Evolutionary conservation across 30 jellyfish, hydroid and myxozoan species (phyloP), one percentile per base, ranked within the genome.

Genomic region (Pelagia noctiluca): DNA sequence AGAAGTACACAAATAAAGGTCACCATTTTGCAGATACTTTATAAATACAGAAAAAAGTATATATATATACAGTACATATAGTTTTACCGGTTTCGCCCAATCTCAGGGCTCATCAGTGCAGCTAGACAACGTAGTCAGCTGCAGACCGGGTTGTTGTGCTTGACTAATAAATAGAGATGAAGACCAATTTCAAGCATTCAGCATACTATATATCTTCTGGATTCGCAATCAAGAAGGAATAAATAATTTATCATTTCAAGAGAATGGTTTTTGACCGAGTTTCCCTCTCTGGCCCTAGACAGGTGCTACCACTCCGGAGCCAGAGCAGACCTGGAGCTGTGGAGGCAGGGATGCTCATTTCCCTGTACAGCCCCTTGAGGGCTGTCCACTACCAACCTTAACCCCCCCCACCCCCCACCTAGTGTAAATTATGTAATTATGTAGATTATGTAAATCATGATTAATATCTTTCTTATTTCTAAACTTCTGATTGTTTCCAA

Each of bases 241-340:
- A 0, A 24, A 63, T 19, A 63, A 2, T 21, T 18, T 5, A 63
- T 4, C 19, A 7, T 5, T 22, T 16, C 18, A 65, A 7, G 18
- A 5, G 31, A 68, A 13, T 68, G 81, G 81, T 68, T 25, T 68
- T 25, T 68, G 81, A 22, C 63, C 31, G 81, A 68, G 81, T 68
- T 34, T 32, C 81, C 81, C 33, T 68, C 81, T 68, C 81, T 68
- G 66, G 72, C 81, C 81, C 81, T 68, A 68, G 18, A 68, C 81
- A 68, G 81, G 81, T 68, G 81, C 81, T 68, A 68, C 81, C 81
- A 68, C 81, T 68, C 81, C 63, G 63, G 81, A 68, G 81, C 81
- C 81, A 68, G 81, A 68, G 81, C 81, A 68, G 81, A 68, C 81
- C 81, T 68, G 81, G 28, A 68, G 28, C 81, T 33, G 33, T 68